Evolutionary conservation across 2,113 vertebrate species (phyloP).

Genomic region (Gracilinanus agilis): DNA sequence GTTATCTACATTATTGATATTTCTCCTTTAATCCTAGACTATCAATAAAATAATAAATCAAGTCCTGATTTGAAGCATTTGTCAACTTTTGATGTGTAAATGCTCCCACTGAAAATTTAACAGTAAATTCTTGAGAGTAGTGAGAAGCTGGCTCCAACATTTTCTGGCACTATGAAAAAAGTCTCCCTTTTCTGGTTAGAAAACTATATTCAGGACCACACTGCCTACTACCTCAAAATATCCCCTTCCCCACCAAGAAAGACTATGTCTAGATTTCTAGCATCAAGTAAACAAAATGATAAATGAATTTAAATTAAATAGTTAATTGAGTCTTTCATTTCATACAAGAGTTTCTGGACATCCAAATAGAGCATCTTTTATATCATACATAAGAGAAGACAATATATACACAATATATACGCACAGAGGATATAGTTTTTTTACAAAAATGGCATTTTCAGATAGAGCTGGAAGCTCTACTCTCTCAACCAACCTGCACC

Average conservation of each 20-base stretch:
- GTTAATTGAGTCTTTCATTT: constrained; percentile 77
- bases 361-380: constrained; percentile 12
- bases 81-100: background rate
- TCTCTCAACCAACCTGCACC: constrained; percentile 91
- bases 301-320: background rate
- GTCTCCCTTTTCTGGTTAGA: background rate
- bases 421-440: rapidly evolving
- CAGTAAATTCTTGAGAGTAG: background rate
- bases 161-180: background rate
- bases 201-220: background rate
- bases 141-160: background rate
- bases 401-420: constrained; percentile 62
- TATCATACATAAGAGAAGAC: constrained; percentile 5
- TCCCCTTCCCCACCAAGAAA: background rate
- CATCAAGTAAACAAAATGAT: background rate
- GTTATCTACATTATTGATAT: background rate
- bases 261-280: background rate
- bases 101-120: background rate
- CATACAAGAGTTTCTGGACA: background rate
- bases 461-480: rapidly evolving
- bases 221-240: background rate
- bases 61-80: background rate
- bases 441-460: constrained; percentile 63
- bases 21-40: background rate
- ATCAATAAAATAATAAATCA: background rate